A percentile compares a stretch with the other conserved stretches of the same genome.
Evolutionary conservation across 2,113 vertebrate genomes (phyloP).

Genomic region (Procavia capensis): DNA sequence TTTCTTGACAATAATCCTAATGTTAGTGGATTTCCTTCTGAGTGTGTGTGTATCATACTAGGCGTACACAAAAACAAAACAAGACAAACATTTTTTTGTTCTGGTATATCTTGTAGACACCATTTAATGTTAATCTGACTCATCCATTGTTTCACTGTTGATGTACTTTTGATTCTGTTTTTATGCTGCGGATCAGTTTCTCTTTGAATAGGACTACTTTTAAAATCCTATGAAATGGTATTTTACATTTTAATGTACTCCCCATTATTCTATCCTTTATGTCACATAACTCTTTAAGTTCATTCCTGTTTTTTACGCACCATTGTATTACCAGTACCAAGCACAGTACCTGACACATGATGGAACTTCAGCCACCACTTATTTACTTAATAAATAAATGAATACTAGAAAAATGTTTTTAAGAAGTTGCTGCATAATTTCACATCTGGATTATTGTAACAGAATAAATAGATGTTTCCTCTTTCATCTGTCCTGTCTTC

Average conservation of each 20-base stretch:
- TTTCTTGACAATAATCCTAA: slow-evolving; percentile 24
- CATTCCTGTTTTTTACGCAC: background rate
- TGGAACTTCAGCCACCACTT: background rate
- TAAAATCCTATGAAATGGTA: slow-evolving; percentile 26
- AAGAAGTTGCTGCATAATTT: background rate
- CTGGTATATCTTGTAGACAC: background rate
- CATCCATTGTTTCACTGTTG: background rate
- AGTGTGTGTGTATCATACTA: background rate
- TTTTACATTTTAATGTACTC: slow-evolving; percentile 1
- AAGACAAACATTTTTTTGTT: background rate
- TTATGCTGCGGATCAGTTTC: background rate
- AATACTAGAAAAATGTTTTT: background rate
- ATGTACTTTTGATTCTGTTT: background rate
- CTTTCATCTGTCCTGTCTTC: background rate
- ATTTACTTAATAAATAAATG: background rate
- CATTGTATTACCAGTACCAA: background rate
- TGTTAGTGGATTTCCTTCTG: background rate
- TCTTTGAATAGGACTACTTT: slow-evolving; percentile 9
- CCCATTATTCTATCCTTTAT: background rate
- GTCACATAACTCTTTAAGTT: slow-evolving; percentile 19
- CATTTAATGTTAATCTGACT: background rate
- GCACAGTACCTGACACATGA: background rate
- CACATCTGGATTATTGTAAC: background rate
- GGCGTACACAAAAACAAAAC: background rate
- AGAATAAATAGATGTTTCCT: background rate